Evolutionary conservation across 2,888 invertebrate genomes (phyloP).

Genomic region (Lycaena phlaeas): DNA sequence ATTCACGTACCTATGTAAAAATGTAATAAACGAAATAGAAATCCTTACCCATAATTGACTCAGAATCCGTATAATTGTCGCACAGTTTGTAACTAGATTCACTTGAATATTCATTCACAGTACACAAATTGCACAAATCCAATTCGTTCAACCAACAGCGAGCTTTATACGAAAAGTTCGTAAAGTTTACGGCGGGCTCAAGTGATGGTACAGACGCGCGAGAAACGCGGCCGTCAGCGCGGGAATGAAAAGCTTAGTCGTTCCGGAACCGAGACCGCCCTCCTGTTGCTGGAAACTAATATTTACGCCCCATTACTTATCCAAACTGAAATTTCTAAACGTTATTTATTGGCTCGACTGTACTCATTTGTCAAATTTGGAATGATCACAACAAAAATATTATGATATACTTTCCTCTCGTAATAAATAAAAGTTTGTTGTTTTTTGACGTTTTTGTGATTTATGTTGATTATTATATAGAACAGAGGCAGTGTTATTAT

Average conservation of each 20-base stretch:
- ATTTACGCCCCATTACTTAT: constrained; percentile 23
- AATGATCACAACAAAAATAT: neutral
- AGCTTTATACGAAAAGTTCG: constrained; percentile 18
- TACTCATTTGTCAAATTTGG: neutral
- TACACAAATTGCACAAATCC: constrained; percentile 18
- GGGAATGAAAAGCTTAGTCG: constrained; percentile 14
- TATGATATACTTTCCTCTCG: too few species aligned
- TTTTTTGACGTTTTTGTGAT: too few species aligned
- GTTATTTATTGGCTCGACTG: constrained; percentile 4
- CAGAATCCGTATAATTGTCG: neutral
- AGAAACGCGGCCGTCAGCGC: constrained; percentile 13
- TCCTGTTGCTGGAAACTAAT: constrained; percentile 32
- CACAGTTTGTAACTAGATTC: constrained; percentile 8
- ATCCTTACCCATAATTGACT: constrained; percentile 7
- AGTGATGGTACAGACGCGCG: constrained; percentile 10
- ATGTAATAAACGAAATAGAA: too few species aligned
- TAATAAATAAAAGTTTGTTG: too few species aligned
- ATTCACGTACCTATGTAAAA: too few species aligned
- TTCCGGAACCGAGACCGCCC: constrained; percentile 28
- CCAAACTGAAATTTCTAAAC: constrained; percentile 2
- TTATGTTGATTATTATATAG: too few species aligned
- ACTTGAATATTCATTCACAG: constrained; percentile 15
- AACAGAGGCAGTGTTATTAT: too few species aligned
- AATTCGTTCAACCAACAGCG: constrained; percentile 16
- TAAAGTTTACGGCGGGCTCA: neutral